A percentile compares a stretch with the other conserved stretches of the same genome.
Conservation (phyloP, 2,797 vertebrate genomes). For the Intellagama lesueurii region DNA sequence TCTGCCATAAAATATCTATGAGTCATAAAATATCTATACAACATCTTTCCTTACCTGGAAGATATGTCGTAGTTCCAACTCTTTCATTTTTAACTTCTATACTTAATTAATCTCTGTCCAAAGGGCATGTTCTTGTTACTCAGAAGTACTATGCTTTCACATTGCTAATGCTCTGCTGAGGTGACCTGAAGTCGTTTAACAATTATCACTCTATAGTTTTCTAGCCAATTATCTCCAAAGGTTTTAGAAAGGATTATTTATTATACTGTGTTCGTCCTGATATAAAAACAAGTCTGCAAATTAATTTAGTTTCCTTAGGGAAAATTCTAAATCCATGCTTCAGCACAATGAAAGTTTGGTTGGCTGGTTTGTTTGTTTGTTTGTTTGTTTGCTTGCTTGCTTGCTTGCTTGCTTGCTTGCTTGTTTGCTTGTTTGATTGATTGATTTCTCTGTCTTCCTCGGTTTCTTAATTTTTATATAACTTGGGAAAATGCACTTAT, state of each 20-base stretch:
- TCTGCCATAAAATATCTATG: conserved; percentile 43
- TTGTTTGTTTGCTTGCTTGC: conserved; percentile 37
- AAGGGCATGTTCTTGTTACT: conserved; percentile 67
- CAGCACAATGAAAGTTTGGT: conserved; percentile 51
- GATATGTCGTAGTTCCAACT: conserved; percentile 54
- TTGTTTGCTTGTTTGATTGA: conserved; percentile 28
- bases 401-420: no score
- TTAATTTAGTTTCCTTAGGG: conserved; percentile 71
- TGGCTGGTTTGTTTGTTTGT: neutral
- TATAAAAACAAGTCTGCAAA: conserved; percentile 52
- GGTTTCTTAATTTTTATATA: conserved; percentile 38
- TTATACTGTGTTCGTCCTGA: conserved; percentile 51
- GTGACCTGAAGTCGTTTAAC: conserved; percentile 70
- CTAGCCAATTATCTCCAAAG: conserved; percentile 68
- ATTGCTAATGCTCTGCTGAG: conserved; percentile 58
- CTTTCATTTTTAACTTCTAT: conserved; percentile 67
- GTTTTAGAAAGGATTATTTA: conserved; percentile 65
- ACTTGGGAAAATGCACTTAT: neutral
- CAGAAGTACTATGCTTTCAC: conserved; percentile 63
- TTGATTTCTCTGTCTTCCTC: conserved; percentile 41
- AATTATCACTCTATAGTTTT: conserved; percentile 68
- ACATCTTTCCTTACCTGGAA: conserved; percentile 56
- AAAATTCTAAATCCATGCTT: conserved; percentile 56
- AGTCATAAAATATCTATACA: neutral
- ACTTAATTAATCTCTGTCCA: conserved; percentile 74